Base-by-base conservation (phyloP, 2,113 vertebrate genomes). In the Trogon melanurus region DNA sequence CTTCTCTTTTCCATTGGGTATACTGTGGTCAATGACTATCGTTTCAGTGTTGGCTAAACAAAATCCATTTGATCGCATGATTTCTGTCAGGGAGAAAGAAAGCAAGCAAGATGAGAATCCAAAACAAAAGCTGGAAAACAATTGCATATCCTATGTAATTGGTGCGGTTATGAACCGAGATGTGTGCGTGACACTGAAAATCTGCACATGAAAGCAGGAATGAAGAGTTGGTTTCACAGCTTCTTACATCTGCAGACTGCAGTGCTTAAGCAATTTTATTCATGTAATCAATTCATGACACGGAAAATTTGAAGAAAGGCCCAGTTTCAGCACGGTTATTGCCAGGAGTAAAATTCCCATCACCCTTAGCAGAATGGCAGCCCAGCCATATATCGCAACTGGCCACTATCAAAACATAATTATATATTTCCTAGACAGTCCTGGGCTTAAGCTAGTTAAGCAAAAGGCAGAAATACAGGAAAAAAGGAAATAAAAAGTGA, bases 21-120 rank as follows among this genome's bases (percentile, higher is more conserved):
- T 91, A 87, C 97, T 99, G 96, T 99, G 98, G 96, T 99, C 99
- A 73, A 99, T 99, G 12, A 99, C 98, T 32, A 99, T 99, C 3
- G 99, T 99, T 97, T 99, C 99, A 4, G 99, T 99, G 85, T 99
- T 99, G 58, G 99, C 99, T 96, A 99, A 98, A 97, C 99, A 99
- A 96, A 99, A 99, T 47, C 99, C 99, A 69, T 99, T 99, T 18
- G 99, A 99, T 71, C 99, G 95, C 99, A 99, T 99, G 97, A 99
- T 99, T 98, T 99, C 99, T 99, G 96, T 80, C 36, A 75, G 32
- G 76, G 90, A 72, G 97, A 91, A 47, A 79, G 48, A 79, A 89
- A 83, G 30, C 50, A 48, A 89, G 87, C 18, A 22, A 38, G 90
- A 50, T 89, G 30, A 26, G 45, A 54, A 71, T 25, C 5, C 6